Evolutionary conservation across 2,888 invertebrate genomes (phyloP).

Genomic region (Epicampocera succincta): DNA sequence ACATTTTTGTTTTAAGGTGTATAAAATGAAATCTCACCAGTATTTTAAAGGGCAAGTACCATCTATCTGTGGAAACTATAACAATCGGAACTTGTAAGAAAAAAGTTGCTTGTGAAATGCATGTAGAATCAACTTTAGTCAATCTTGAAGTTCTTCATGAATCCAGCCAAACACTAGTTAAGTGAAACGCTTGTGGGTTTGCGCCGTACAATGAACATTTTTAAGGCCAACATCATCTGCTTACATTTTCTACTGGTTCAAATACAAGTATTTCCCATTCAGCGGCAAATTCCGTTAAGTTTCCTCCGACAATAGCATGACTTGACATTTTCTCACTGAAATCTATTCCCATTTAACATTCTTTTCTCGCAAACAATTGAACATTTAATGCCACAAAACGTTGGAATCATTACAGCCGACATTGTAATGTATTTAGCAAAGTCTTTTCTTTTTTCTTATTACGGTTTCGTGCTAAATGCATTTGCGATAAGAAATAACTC

Average conservation of each 20-base stretch:
- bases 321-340: neutral
- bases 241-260: neutral
- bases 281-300: neutral
- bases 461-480: neutral
- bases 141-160: too few relatives aligned
- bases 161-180: too few relatives aligned
- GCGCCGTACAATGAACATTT: too few relatives aligned
- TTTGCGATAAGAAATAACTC: constrained; percentile 26
- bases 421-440: constrained; percentile 11
- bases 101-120: too few relatives aligned
- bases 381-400: constrained; percentile 2
- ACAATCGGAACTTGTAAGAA: too few relatives aligned
- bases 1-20: too few relatives aligned
- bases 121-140: too few relatives aligned
- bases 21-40: too few relatives aligned
- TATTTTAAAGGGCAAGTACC: too few relatives aligned
- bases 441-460: constrained; percentile 1
- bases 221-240: too few relatives aligned
- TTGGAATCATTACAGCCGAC: constrained; percentile 9
- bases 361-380: constrained; percentile 1
- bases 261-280: neutral
- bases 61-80: too few relatives aligned
- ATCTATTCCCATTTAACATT: neutral
- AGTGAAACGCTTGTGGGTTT: too few relatives aligned
- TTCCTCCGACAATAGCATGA: neutral